Conservation (phyloP, 2,888 invertebrate species). For the Zootermopsis nevadensis region DNA sequence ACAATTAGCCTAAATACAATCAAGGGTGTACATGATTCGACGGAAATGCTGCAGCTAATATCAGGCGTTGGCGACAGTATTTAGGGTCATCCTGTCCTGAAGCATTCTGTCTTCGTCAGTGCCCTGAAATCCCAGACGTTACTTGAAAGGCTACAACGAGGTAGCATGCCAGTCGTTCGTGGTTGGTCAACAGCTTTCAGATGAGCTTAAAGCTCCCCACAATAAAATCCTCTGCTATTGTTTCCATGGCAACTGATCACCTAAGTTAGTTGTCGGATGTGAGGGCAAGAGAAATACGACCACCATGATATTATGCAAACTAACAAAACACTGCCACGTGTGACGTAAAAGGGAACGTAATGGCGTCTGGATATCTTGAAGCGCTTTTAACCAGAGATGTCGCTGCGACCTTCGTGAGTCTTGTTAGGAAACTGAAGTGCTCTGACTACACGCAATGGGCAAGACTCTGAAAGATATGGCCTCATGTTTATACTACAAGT, state of each 20-base stretch:
- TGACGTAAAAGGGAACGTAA: not conserved
- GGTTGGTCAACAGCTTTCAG: constrained; percentile 33
- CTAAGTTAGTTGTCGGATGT: constrained; percentile 7
- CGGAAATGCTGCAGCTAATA: no score
- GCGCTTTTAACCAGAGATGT: not conserved
- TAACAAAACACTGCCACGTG: constrained; percentile 26
- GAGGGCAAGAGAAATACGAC: not conserved
- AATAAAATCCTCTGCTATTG: constrained; percentile 26
- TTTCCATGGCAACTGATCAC: constrained; percentile 16
- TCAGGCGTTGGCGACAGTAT: not conserved
- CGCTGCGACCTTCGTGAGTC: not conserved
- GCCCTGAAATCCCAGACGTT: constrained; percentile 9
- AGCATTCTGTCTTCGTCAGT: not conserved
- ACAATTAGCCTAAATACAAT: no score
- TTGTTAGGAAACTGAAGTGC: not conserved
- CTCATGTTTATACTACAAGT: no score
- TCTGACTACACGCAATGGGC: no score
- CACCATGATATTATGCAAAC: constrained; percentile 19
- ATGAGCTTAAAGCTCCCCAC: constrained; percentile 33
- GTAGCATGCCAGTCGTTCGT: constrained; percentile 25
- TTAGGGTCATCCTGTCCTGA: not conserved
- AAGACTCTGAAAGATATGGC: no score
- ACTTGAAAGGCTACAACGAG: constrained; percentile 24
- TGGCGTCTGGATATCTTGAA: not conserved
- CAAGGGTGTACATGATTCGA: no score